These are phyloP conservation scores for Lepilemur ruficaudatus DNA, from an alignment of 2,797 vertebrate genomes.

Conservation along the genomic window DNA sequence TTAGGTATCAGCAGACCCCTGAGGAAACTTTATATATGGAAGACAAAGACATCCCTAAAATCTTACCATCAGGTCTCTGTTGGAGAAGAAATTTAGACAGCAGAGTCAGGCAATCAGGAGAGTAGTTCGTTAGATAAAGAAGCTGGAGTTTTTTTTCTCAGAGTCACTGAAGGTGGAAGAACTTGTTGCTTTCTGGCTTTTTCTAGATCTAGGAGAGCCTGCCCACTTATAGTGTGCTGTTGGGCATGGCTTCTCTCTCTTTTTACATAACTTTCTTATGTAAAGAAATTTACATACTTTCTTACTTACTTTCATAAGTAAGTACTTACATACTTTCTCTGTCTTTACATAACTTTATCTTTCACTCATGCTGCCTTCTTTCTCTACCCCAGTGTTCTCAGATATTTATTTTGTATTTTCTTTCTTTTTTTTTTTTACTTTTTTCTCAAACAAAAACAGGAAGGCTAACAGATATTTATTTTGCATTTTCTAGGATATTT, in stretches of 20 bases:
- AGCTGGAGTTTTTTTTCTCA: background rate
- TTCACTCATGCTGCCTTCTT: background rate
- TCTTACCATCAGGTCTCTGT: background rate
- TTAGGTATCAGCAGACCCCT: background rate
- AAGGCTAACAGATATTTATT: background rate
- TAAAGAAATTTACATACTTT: too few species aligned
- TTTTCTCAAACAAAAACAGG: too few species aligned
- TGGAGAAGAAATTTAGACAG: slow-evolving; percentile 2
- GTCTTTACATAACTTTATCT: background rate
- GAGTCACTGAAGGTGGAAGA: background rate
- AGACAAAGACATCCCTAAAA: background rate
- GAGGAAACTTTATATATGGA: background rate
- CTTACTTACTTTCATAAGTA: too few species aligned
- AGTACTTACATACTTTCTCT: background rate
- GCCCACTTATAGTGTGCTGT: background rate
- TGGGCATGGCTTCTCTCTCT: background rate
- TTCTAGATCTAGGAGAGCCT: background rate
- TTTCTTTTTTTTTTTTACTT: background rate
- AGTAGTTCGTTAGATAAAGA: background rate
- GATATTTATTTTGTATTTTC: slow-evolving; percentile 21
- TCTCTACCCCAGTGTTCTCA: background rate
- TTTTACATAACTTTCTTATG: background rate
- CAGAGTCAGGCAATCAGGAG: background rate
- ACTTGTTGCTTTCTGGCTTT: background rate
- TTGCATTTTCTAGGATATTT: slow-evolving; percentile 34